Percentiles rank a stretch among this genome's conserved stretches.
phyloP scores from a whole-genome alignment of 2,888 invertebrate genomes.

The Cistogaster globosa region DNA sequence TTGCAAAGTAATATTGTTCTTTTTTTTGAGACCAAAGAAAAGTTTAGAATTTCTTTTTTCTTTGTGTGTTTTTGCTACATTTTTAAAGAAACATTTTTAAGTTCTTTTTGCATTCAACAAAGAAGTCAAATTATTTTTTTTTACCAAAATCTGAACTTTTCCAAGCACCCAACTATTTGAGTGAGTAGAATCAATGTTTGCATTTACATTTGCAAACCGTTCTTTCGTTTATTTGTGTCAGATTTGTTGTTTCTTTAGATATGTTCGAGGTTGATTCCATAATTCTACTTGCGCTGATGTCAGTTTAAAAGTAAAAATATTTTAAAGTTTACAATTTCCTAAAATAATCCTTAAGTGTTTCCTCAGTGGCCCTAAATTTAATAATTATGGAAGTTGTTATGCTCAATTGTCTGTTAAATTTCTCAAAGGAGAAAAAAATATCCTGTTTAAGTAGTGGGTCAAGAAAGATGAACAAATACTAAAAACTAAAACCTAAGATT shows the following conservation, averaged over 20 bases:
- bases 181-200: constrained; percentile 64
- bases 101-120: constrained; percentile 30
- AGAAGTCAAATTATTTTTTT: too few species aligned
- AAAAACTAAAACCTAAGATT: too few species aligned
- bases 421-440: too few species aligned
- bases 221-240: constrained; percentile 3
- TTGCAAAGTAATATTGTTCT: constrained; percentile 40
- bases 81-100: constrained; percentile 27
- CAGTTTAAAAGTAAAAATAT: not conserved
- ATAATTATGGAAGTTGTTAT: too few species aligned
- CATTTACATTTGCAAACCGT: constrained; percentile 48
- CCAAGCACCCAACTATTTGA: constrained; percentile 55
- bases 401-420: too few species aligned
- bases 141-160: constrained; percentile 51
- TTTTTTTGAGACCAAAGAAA: not conserved
- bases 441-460: too few species aligned
- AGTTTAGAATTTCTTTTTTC: constrained; percentile 13
- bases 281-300: not conserved
- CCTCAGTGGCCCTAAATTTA: too few species aligned
- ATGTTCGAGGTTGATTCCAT: not conserved
- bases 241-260: not conserved
- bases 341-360: too few species aligned
- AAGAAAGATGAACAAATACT: too few species aligned
- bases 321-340: too few species aligned
- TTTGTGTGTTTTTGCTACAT: not conserved